Conservation (phyloP, 2,888 invertebrate species). For the Mesorhabditis belari region DNA sequence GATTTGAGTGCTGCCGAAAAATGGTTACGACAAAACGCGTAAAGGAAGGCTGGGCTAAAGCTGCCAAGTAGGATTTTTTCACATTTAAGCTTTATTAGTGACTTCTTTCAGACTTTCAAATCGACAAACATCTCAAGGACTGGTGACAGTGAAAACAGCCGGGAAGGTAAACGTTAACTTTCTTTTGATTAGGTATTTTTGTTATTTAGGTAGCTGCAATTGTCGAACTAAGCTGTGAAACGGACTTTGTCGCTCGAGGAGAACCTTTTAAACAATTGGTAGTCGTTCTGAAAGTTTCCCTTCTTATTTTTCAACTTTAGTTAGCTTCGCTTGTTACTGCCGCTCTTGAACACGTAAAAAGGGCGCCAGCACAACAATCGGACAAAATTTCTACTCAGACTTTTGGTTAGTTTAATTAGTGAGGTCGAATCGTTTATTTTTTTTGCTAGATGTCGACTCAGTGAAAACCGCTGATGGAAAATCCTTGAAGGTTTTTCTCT, state of each 20-base stretch:
- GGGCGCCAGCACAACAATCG: too few species aligned
- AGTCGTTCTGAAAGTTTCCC: not conserved
- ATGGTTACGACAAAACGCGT: constrained; percentile 87
- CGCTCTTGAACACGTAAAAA: too few species aligned
- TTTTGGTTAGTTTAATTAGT: constrained; percentile 8
- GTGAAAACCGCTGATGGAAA: constrained; percentile 9
- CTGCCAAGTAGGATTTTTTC: constrained; percentile 40
- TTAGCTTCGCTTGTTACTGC: too few species aligned
- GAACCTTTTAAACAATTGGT: constrained; percentile 79
- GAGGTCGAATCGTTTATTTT: not conserved
- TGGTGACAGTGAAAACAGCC: constrained; percentile 71
- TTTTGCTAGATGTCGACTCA: constrained; percentile 11
- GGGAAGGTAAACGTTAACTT: too few species aligned
- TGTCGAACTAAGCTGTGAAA: constrained; percentile 90
- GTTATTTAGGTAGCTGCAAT: constrained; percentile 72
- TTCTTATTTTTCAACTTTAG: too few species aligned
- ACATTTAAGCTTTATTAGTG: not conserved
- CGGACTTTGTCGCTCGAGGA: constrained; percentile 93
- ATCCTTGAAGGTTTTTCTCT: too few species aligned
- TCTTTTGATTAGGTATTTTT: too few species aligned
- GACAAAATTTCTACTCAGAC: too few species aligned
- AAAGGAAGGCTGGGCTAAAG: constrained; percentile 89
- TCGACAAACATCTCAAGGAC: constrained; percentile 70
- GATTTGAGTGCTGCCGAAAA: constrained; percentile 75
- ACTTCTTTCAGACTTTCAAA: constrained; percentile 32